These are phyloP conservation scores for Paramormyrops hopkinsi DNA, from an alignment of 2,797 vertebrate species.

Conservation along the genomic window DNA sequence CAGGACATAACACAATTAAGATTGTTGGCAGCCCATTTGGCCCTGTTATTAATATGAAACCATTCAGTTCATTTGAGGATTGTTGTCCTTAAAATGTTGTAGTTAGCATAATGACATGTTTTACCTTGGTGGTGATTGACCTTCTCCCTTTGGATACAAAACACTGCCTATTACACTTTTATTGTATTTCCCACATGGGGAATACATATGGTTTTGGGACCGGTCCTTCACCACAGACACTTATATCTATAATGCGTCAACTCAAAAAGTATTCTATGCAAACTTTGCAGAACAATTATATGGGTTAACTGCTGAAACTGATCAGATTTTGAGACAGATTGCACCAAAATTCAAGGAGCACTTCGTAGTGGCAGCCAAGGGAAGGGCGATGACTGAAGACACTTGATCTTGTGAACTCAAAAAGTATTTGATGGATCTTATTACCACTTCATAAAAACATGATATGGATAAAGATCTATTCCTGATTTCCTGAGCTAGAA, in stretches of 20 bases:
- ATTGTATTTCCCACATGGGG: not conserved
- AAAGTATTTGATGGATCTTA: not conserved
- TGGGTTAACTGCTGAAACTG: not conserved
- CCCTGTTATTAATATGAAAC: not conserved
- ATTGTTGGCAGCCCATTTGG: slow-evolving; percentile 31
- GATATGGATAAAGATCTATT: not conserved
- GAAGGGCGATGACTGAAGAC: not conserved
- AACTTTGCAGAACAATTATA: not conserved
- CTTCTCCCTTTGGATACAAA: not conserved
- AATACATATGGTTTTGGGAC: not conserved
- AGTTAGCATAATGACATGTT: not conserved
- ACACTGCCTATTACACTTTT: not conserved
- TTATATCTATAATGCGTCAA: not conserved
- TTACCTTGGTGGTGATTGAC: not conserved
- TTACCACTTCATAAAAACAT: not conserved
- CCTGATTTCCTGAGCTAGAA: not conserved
- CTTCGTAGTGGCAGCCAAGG: not conserved
- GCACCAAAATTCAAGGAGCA: not conserved
- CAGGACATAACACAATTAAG: slow-evolving; percentile 51
- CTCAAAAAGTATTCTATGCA: not conserved
- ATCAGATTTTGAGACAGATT: not conserved
- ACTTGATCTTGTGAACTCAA: not conserved
- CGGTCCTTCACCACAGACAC: not conserved
- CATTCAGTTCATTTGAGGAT: not conserved
- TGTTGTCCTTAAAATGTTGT: not conserved